Conservation (phyloP, 2,888 invertebrate genomes). For the Torymus aiolomorphi region DNA sequence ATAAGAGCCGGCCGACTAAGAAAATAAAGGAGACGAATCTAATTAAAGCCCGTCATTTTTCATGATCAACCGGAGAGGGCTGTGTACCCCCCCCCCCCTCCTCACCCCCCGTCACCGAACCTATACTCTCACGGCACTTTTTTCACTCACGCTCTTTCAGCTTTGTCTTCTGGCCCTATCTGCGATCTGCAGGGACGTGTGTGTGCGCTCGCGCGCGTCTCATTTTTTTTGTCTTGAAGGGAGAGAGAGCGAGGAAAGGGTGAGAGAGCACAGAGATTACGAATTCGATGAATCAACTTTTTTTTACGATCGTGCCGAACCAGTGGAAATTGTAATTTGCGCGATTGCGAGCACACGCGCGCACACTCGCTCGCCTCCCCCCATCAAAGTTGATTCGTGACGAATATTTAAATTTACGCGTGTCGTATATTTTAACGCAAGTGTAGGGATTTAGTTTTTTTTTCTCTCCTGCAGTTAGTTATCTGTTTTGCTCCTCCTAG, state of each 20-base stretch:
- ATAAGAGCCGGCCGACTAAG: constrained; percentile 26
- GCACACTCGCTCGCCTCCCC: background rate
- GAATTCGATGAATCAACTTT: constrained; percentile 58
- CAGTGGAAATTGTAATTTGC: constrained; percentile 46
- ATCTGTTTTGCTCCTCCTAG: constrained; percentile 2
- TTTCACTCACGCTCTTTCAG: constrained; percentile 29
- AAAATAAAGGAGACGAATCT: constrained; percentile 55
- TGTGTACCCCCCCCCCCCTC: background rate
- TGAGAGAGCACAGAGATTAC: constrained; percentile 42
- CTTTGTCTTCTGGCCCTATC: constrained; percentile 51
- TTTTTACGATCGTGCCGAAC: constrained; percentile 46
- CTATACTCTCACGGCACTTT: constrained; percentile 10
- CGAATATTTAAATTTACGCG: constrained; percentile 55
- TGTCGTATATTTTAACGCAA: constrained; percentile 35
- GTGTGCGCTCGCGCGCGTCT: constrained; percentile 3
- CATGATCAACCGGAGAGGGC: constrained; percentile 54
- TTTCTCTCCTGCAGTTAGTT: background rate
- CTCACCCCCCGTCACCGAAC: background rate
- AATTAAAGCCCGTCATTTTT: constrained; percentile 59
- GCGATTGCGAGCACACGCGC: constrained; percentile 29
- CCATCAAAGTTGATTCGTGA: constrained; percentile 10
- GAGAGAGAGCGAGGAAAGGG: constrained; percentile 33
- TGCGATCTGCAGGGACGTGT: constrained; percentile 14
- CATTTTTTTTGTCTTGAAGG: constrained; percentile 9
- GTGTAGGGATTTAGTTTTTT: constrained; percentile 31